These are phyloP conservation scores for Amia ocellicauda DNA, from an alignment of 2,113 vertebrate genomes.

Conservation along the genomic window DNA sequence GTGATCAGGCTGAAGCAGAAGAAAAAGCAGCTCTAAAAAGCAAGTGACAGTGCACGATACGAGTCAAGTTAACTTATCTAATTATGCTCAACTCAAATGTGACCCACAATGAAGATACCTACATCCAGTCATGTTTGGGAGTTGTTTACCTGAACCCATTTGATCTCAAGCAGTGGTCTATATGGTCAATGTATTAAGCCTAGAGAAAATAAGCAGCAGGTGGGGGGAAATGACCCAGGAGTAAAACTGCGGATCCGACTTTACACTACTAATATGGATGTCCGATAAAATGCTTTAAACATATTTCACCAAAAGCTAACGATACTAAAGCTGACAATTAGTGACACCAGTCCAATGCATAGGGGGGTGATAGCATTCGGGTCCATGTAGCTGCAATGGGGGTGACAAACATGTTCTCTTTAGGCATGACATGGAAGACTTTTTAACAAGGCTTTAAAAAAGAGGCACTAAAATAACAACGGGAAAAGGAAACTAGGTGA, in stretches of 20 bases:
- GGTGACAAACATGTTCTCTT: constrained; percentile 9
- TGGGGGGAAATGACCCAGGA: not conserved
- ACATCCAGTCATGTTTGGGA: not conserved
- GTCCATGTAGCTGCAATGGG: not conserved
- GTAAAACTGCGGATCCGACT: not conserved
- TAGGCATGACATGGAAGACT: constrained; percentile 24
- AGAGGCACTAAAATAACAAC: constrained; percentile 6
- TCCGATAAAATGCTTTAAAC: constrained; percentile 1
- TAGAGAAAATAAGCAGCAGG: not conserved
- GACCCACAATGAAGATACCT: not conserved
- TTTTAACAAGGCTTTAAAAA: constrained; percentile 19
- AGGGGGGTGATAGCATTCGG: not conserved
- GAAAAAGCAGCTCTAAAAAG: not conserved
- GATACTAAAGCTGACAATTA: constrained; percentile 12
- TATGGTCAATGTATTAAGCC: constrained; percentile 1
- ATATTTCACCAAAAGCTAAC: constrained; percentile 20
- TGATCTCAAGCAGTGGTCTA: not conserved
- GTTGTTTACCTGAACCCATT: no score
- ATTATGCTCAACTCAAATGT: not conserved
- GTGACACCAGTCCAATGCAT: not conserved
- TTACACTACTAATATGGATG: constrained; percentile 8
- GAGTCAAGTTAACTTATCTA: not conserved
- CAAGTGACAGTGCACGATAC: not conserved
- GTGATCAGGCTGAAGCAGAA: constrained; percentile 1
- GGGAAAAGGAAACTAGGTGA: constrained; percentile 1